Evolutionary conservation across 2,888 invertebrate genomes (phyloP).

Genomic region (Drosophila eohydei): DNA sequence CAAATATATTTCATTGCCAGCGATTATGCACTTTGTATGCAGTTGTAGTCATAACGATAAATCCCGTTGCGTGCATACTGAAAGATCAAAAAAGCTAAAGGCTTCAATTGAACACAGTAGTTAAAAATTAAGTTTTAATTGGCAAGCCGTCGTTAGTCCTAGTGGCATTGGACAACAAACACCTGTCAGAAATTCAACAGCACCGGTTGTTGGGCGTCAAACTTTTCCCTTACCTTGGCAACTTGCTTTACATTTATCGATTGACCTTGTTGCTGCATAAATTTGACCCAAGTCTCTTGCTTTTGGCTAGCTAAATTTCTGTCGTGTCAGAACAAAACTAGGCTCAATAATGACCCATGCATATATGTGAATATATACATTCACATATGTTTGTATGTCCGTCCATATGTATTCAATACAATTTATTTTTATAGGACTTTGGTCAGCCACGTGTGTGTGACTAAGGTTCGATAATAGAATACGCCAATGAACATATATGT

Average conservation of each 20-base stretch:
- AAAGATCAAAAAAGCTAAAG: slow-evolving; percentile 30
- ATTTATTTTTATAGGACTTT: slow-evolving; percentile 44
- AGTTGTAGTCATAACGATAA: slow-evolving; percentile 51
- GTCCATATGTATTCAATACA: neutral
- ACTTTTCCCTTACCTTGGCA: slow-evolving; percentile 68
- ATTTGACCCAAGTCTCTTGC: slow-evolving; percentile 55
- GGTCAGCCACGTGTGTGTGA: slow-evolving; percentile 28
- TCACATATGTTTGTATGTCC: neutral
- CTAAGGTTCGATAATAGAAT: slow-evolving; percentile 22
- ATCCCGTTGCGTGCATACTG: slow-evolving; percentile 50
- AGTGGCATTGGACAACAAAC: slow-evolving; percentile 69
- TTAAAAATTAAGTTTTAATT: slow-evolving; percentile 55
- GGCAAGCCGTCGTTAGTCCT: neutral
- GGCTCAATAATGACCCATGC: slow-evolving; percentile 3
- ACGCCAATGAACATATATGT: slow-evolving; percentile 14
- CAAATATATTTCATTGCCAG: slow-evolving; percentile 73
- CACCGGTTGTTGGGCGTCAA: slow-evolving; percentile 63
- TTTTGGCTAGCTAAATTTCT: slow-evolving; percentile 29
- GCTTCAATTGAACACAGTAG: slow-evolving; percentile 47
- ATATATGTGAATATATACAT: neutral
- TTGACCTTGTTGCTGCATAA: slow-evolving; percentile 79
- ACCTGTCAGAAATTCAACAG: slow-evolving; percentile 63
- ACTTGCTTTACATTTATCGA: slow-evolving; percentile 71
- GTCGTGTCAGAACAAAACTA: slow-evolving; percentile 37
- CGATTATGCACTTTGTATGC: slow-evolving; percentile 37